Evolutionary conservation across 1,140 invertebrate species (phyloP).

Genomic region (Arion vulgaris): DNA sequence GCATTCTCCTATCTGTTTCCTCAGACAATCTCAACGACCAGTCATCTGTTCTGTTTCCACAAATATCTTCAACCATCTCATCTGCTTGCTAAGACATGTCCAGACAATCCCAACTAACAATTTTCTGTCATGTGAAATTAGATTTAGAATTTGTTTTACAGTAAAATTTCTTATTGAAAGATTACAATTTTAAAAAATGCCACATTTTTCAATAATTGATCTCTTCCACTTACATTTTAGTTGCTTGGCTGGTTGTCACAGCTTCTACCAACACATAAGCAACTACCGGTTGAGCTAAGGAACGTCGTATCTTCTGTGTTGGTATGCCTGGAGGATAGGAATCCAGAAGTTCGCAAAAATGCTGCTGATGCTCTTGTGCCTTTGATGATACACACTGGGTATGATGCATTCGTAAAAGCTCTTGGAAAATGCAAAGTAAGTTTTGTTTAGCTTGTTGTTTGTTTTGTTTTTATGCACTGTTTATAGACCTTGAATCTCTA

Average conservation of each 20-base stretch:
- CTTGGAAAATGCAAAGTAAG: constrained; percentile 77
- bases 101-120: no score
- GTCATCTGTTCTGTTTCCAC: no score
- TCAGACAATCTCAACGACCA: no score
- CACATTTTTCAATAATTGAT: background rate
- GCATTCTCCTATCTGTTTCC: no score
- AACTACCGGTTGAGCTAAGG: constrained; percentile 81
- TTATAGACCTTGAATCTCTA: no score
- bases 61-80: no score
- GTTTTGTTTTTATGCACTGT: background rate
- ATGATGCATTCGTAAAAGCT: constrained; percentile 81
- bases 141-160: no score
- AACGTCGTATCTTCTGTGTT: constrained; percentile 86
- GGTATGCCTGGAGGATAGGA: constrained; percentile 90
- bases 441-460: background rate
- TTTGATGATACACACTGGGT: constrained; percentile 94
- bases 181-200: no score
- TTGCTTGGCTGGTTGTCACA: constrained; percentile 88
- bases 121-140: no score
- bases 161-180: no score
- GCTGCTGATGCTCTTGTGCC: constrained; percentile 90
- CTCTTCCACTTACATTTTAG: constrained; percentile 52
- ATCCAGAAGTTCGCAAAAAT: constrained; percentile 90
- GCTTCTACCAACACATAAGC: constrained; percentile 82
- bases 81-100: no score